These are phyloP conservation scores for Aspidoscelis tigris DNA, from an alignment of 2,113 vertebrate species.

Conservation along the genomic window DNA sequence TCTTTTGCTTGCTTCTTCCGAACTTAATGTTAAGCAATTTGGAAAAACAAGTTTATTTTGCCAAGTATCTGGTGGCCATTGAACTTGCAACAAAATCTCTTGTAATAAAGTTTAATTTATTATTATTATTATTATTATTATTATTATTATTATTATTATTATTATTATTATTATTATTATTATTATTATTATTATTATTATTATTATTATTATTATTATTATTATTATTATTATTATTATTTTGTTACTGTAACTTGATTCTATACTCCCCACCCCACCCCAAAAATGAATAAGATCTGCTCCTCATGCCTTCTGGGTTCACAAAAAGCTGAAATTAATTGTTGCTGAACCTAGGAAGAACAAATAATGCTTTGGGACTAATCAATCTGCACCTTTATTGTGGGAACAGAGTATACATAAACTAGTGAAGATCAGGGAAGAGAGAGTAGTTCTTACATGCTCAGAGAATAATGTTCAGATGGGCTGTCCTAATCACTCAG, in stretches of 20 bases:
- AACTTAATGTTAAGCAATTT: conserved; percentile 8
- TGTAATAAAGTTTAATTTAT: conserved; percentile 1
- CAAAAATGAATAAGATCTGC: neutral
- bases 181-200: no score
- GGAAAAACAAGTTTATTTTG: conserved; percentile 22
- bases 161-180: no score
- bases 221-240: neutral
- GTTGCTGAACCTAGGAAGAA: neutral
- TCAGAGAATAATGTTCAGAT: neutral
- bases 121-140: neutral
- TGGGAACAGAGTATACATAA: neutral
- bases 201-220: neutral
- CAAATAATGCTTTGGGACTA: neutral
- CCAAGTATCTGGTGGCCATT: neutral
- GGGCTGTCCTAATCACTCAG: neutral
- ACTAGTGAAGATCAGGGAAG: neutral
- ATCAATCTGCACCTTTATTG: neutral
- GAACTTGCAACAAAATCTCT: neutral
- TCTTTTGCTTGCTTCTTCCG: neutral
- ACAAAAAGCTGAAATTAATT: neutral
- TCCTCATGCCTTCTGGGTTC: neutral
- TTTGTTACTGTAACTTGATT: no score
- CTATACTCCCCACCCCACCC: no score
- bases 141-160: no score
- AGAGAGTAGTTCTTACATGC: neutral